These are phyloP conservation scores for Numida meleagris DNA, from an alignment of 2,113 vertebrate genomes.

Conservation along the genomic window DNA sequence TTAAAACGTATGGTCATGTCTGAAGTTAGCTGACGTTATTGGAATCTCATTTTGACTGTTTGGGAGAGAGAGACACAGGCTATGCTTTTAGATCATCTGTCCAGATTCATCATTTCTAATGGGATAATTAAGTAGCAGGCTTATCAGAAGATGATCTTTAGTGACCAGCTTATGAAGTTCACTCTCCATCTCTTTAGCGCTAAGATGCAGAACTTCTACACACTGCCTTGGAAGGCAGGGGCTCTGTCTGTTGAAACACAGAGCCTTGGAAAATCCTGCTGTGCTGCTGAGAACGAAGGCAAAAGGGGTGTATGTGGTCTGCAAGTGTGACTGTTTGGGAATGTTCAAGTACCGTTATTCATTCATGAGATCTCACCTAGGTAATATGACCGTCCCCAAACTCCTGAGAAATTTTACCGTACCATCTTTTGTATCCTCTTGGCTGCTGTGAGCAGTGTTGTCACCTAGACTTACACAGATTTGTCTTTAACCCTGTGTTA, in stretches of 20 bases:
- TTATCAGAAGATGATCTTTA: not conserved
- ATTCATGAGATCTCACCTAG: not conserved
- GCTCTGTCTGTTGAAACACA: not conserved
- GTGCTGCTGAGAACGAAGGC: not conserved
- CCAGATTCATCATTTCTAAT: not conserved
- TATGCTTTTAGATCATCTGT: not conserved
- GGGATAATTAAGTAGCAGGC: not conserved
- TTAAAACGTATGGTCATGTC: not conserved
- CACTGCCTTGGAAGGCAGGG: not conserved
- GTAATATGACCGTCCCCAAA: not conserved
- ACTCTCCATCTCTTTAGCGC: not conserved
- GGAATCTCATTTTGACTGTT: not conserved
- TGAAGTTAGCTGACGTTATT: not conserved
- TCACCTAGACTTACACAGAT: not conserved
- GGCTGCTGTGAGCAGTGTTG: not conserved
- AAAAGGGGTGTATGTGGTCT: not conserved
- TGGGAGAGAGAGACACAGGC: not conserved
- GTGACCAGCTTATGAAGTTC: not conserved
- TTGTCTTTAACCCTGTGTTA: not conserved
- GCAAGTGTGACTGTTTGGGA: fast-evolving
- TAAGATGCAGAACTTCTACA: not conserved
- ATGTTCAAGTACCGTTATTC: not conserved
- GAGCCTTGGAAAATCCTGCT: not conserved
- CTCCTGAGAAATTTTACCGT: not conserved
- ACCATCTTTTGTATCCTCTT: not conserved